phyloP scores from a whole-genome alignment of 2,113 vertebrate species.

The Embiotoca jacksoni region DNA sequence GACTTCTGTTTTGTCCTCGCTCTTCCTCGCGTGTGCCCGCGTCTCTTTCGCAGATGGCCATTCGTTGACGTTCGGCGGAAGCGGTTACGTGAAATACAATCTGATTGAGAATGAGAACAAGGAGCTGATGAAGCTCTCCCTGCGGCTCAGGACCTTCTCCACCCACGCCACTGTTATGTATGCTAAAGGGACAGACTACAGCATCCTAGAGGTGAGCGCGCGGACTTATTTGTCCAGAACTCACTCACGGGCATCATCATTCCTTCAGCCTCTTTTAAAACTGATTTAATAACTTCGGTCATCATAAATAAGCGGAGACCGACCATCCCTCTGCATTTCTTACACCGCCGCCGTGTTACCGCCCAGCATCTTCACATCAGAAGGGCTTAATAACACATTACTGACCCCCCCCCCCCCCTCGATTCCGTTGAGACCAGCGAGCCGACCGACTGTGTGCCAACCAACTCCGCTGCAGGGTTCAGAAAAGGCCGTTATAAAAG shows the following conservation, averaged over 20 bases:
- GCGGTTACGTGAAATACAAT: conserved; percentile 93
- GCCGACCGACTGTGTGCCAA: conserved; percentile 13
- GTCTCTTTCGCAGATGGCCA: conserved; percentile 82
- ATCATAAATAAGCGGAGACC: conserved; percentile 30
- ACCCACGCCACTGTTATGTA: conserved; percentile 95
- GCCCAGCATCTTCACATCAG: conserved; percentile 48
- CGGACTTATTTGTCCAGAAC: background rate
- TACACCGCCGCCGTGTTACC: conserved; percentile 1
- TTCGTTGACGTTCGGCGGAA: conserved; percentile 93
- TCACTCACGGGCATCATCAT: background rate
- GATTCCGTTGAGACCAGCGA: conserved; percentile 8
- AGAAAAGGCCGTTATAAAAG: conserved; percentile 55
- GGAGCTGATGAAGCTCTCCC: conserved; percentile 94
- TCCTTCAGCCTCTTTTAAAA: background rate
- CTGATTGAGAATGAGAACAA: conserved; percentile 96
- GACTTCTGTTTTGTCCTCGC: too few species aligned
- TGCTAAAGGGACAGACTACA: conserved; percentile 96
- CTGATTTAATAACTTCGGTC: conserved; percentile 5
- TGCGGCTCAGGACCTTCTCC: conserved; percentile 92
- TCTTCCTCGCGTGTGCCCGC: background rate
- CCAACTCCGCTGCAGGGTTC: conserved; percentile 43
- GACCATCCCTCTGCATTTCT: conserved; percentile 5
- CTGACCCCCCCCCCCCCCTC: background rate
- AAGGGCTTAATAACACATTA: conserved; percentile 35
- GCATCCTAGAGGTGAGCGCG: conserved; percentile 92